These are phyloP conservation scores for Petrocephalus schoutedeni DNA, from an alignment of 2,797 vertebrate genomes.

Conservation along the genomic window DNA sequence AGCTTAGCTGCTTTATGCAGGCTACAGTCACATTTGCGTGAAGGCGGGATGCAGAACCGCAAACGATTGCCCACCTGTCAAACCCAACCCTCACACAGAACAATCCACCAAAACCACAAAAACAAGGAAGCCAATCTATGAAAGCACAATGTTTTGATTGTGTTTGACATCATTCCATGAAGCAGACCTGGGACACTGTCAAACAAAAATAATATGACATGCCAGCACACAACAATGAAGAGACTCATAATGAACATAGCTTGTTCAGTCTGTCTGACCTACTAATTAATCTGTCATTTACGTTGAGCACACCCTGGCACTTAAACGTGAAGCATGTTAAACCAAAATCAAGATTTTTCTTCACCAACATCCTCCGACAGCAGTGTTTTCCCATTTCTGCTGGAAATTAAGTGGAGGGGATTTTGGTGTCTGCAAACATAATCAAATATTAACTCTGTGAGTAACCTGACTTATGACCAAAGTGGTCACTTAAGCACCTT, in stretches of 20 bases:
- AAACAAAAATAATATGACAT: not conserved
- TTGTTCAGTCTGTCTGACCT: not conserved
- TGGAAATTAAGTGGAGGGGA: not conserved
- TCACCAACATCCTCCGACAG: not conserved
- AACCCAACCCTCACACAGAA: not conserved
- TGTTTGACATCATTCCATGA: conserved; percentile 9
- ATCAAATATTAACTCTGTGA: not conserved
- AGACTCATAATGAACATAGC: not conserved
- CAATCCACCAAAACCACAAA: not conserved
- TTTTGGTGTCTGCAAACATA: not conserved
- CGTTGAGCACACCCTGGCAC: not conserved
- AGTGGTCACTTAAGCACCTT: not conserved
- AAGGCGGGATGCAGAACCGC: not conserved
- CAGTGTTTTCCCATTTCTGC: not conserved
- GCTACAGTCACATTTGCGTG: not conserved
- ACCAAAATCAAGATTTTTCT: not conserved
- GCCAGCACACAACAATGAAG: conserved; percentile 1
- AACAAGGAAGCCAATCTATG: not conserved
- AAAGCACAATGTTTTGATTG: not conserved
- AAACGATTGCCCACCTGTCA: not conserved
- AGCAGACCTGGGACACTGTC: not conserved
- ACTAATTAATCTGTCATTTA: not conserved
- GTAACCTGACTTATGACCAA: not conserved
- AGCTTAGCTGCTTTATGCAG: not conserved
- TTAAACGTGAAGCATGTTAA: not conserved